A percentile compares a stretch with the other conserved stretches of the same genome.
Conservation (phyloP, 2,113 vertebrate species). For the Mastomys coucha region DNA sequence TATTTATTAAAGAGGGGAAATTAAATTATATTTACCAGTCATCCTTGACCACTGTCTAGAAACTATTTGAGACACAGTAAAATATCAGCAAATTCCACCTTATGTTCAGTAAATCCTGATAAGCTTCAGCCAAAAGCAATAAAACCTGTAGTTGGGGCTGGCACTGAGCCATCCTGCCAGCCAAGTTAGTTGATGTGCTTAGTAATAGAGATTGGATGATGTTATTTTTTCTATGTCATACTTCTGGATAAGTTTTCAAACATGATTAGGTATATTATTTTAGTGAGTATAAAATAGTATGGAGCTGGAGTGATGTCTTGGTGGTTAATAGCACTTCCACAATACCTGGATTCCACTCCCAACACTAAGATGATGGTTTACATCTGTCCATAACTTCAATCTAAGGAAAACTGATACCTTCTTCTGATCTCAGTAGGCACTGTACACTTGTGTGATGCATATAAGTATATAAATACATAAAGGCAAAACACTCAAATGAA, state of each 20-base stretch:
- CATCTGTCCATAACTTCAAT: not conserved
- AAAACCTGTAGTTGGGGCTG: conserved; percentile 11
- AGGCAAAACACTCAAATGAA: not conserved
- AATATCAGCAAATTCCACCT: conserved; percentile 3
- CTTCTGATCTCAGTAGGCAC: not conserved
- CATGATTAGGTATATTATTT: not conserved
- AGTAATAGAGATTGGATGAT: not conserved
- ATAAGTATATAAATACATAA: too few species aligned
- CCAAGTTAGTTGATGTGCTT: not conserved
- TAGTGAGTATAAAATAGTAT: not conserved
- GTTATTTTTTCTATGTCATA: not conserved
- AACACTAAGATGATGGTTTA: not conserved
- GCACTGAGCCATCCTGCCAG: conserved; percentile 36
- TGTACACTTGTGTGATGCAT: not conserved
- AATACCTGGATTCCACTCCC: not conserved
- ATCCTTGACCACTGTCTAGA: conserved; percentile 26
- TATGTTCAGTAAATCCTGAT: not conserved
- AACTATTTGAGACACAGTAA: conserved; percentile 19
- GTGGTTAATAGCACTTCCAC: not conserved
- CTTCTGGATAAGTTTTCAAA: not conserved
- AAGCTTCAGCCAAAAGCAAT: conserved; percentile 57
- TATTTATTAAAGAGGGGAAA: conserved; percentile 23
- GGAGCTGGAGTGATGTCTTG: not conserved
- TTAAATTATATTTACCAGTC: conserved; percentile 39
- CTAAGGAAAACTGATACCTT: not conserved